A percentile compares a stretch with the other conserved stretches of the same genome.
Evolutionary conservation across 2,797 vertebrate genomes (phyloP).

Genomic region (Pangasius mekongensis): DNA sequence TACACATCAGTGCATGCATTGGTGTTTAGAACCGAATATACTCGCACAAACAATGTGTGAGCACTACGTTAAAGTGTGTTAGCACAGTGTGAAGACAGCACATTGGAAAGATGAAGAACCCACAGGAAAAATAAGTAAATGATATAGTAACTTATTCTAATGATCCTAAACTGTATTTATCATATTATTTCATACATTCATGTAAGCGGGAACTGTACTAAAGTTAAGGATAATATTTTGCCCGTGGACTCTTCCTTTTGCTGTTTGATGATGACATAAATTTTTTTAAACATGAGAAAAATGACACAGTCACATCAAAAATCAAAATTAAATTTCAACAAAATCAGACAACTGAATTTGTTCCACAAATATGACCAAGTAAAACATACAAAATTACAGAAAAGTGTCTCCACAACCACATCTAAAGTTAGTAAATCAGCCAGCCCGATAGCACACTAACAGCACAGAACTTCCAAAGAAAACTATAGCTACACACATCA

Average conservation of each 20-base stretch:
- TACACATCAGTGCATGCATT: constrained; percentile 36
- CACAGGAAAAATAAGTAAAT: constrained; percentile 74
- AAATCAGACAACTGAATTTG: constrained; percentile 56
- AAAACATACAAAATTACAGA: constrained; percentile 58
- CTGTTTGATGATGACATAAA: constrained; percentile 58
- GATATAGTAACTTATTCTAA: constrained; percentile 50
- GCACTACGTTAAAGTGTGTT: constrained; percentile 38
- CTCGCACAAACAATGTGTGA: constrained; percentile 27
- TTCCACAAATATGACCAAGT: constrained; percentile 51
- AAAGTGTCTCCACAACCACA: constrained; percentile 65
- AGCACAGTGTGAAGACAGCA: constrained; percentile 57
- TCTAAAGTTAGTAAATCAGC: constrained; percentile 70
- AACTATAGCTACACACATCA: constrained; percentile 68
- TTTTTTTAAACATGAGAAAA: not conserved
- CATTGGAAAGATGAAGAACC: constrained; percentile 75
- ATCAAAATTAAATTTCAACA: constrained; percentile 56
- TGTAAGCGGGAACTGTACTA: not conserved
- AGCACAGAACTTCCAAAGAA: constrained; percentile 75
- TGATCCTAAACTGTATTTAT: constrained; percentile 45
- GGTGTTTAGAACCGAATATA: constrained; percentile 1
- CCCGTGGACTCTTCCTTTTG: constrained; percentile 79
- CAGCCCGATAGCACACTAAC: constrained; percentile 77
- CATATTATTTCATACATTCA: constrained; percentile 14
- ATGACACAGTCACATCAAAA: constrained; percentile 7
- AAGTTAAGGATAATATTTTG: constrained; percentile 64